These are phyloP conservation scores for Heliconius ismenius DNA, from an alignment of 2,888 invertebrate genomes.

Conservation along the genomic window DNA sequence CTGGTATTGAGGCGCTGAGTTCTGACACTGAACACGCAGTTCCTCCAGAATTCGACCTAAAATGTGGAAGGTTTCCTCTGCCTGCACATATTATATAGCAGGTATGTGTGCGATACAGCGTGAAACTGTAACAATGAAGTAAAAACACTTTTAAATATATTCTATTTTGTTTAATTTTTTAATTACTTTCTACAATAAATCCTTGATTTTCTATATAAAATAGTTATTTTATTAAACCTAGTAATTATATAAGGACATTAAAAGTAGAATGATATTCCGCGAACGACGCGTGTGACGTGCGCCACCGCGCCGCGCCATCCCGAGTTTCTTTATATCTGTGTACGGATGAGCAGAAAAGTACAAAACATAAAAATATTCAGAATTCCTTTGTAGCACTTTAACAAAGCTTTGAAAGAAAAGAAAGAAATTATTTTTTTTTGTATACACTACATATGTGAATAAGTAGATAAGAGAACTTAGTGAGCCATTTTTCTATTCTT, in stretches of 20 bases:
- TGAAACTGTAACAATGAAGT: neutral
- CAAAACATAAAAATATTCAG: neutral
- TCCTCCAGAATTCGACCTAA: no score
- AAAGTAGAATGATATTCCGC: slow-evolving; percentile 64
- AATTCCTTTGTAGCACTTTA: neutral
- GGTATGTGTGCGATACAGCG: no score
- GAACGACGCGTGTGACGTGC: slow-evolving; percentile 71
- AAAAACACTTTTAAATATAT: neutral
- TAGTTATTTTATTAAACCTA: neutral
- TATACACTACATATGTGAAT: neutral
- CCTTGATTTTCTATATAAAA: neutral
- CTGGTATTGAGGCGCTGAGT: no score
- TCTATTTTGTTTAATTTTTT: neutral
- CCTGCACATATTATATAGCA: no score
- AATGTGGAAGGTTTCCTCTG: no score
- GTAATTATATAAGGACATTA: slow-evolving; percentile 41
- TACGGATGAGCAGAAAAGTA: slow-evolving; percentile 49
- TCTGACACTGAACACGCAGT: no score
- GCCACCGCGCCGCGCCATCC: slow-evolving; percentile 55
- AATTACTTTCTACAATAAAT: neutral
- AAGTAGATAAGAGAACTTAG: neutral
- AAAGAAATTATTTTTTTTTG: neutral
- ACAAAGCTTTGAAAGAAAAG: neutral
- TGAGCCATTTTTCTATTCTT: neutral
- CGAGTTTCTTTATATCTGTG: slow-evolving; percentile 56